Base-by-base conservation (phyloP, 2,888 invertebrate species). In the Nomada fabriciana region DNA sequence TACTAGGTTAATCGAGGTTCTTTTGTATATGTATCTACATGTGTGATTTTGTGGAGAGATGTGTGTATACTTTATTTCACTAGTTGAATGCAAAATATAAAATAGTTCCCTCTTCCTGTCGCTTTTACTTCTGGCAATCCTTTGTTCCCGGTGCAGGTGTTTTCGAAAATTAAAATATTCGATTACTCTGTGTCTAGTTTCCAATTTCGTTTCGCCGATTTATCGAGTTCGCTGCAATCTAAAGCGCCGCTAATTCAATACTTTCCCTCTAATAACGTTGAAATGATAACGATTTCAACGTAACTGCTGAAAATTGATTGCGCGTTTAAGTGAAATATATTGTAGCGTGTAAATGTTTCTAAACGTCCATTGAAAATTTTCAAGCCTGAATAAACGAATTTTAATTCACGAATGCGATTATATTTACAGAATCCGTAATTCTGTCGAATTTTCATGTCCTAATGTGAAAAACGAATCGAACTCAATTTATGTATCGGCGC, bases 121-220 rank as follows among this genome's bases (percentile, higher is more conserved):
- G 23, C 73, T 67, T 67, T 74, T 50, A 18, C 50, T 10, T 67
- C 57, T 29, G 60, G 61, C 68, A 68, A 61, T 43, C 52, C 69
- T 59, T 57, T 42, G 71, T 71, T 71, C 42, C 1, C n/a, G 50
- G 42, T 18, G 10, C 76, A 76, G 76, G 59, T 76, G 64, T 71
- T 59, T 50, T 55, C 50, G 55, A 70, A 71, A 76, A 71, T 76
- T 57, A 64, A 71, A 36, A 59, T 63, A 76, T 71, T 20, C 42
- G 23, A 71, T 64, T 57, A 64, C 25, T 2, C n/a, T 0, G 18
- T 18, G 13, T 71, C 50, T 52, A 50, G 20, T 64, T 52, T 25
- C 29, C 36, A 20, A 72, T 72, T 59, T 64, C 23, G 9, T 55
- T 76, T 23, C 25, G 13, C 25, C 11, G 2, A 15, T 20, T 20